phyloP scores from a whole-genome alignment of 1,140 invertebrate species.

The Sminthurinus signatus region DNA sequence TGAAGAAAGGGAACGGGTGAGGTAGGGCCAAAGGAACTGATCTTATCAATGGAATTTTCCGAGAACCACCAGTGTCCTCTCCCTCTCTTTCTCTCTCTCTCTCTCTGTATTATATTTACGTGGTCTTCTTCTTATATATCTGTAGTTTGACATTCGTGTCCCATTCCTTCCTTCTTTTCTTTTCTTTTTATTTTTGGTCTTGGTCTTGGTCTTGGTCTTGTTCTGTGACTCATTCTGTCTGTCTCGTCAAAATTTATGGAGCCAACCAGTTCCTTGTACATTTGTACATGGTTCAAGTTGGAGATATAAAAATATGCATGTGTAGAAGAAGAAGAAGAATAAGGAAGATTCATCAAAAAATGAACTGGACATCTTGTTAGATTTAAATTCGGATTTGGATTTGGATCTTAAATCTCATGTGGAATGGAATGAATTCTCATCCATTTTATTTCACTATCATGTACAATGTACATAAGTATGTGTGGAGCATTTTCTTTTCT shows the following conservation, averaged over 20 bases:
- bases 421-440: too few species aligned
- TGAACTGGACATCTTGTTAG: background rate
- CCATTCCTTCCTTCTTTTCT: too few species aligned
- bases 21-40: constrained; percentile 13
- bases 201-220: background rate
- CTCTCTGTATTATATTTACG: background rate
- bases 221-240: constrained; percentile 29
- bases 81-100: background rate
- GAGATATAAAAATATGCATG: too few species aligned
- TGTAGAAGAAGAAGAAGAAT: too few species aligned
- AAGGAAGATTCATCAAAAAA: background rate
- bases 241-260: constrained; percentile 21
- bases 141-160: constrained; percentile 11
- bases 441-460: too few species aligned
- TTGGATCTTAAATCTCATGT: too few species aligned
- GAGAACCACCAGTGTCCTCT: constrained; percentile 29
- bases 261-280: constrained; percentile 5
- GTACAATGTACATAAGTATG: too few species aligned
- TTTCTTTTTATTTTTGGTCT: too few species aligned
- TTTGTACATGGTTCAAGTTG: too few species aligned
- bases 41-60: constrained; percentile 28
- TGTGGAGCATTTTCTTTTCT: too few species aligned
- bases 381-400: too few species aligned
- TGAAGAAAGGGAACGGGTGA: constrained; percentile 10
- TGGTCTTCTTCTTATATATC: background rate